These are phyloP conservation scores for Pelochelys cantorii DNA, from an alignment of 2,797 vertebrate genomes.

Conservation along the genomic window DNA sequence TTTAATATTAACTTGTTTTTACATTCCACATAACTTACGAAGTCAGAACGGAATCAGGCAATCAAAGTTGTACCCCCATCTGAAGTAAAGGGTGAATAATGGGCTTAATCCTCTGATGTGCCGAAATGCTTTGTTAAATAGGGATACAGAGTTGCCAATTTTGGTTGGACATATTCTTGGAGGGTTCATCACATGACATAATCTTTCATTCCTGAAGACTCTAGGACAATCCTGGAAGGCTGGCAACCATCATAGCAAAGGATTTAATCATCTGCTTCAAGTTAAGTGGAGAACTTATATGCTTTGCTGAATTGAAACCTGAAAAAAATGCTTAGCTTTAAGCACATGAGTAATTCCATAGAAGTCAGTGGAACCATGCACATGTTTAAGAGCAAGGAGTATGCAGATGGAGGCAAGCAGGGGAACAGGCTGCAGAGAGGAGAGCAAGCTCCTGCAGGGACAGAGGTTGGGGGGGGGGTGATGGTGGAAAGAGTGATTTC, in stretches of 20 bases:
- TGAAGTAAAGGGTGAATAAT: not conserved
- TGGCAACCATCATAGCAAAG: not conserved
- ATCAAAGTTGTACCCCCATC: not conserved
- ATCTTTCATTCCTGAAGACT: not conserved
- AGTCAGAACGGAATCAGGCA: not conserved
- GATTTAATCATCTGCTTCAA: not conserved
- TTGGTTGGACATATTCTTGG: not conserved
- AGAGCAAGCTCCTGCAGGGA: too few species aligned
- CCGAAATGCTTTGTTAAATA: not conserved
- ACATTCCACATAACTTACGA: not conserved
- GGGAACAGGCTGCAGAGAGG: too few species aligned
- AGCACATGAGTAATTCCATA: not conserved
- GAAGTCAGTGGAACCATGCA: not conserved
- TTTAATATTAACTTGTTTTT: not conserved
- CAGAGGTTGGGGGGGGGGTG: too few species aligned
- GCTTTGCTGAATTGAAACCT: not conserved
- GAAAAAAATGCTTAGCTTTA: not conserved
- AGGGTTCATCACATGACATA: not conserved
- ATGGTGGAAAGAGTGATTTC: too few species aligned
- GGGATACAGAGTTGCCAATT: not conserved
- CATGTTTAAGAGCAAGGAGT: not conserved
- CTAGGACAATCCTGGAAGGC: not conserved
- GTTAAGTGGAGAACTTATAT: not conserved
- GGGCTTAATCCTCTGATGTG: not conserved
- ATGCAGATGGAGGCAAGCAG: too few species aligned